These are phyloP conservation scores for Rhinichthys osculus DNA, from an alignment of 2,797 vertebrate species.

Conservation along the genomic window DNA sequence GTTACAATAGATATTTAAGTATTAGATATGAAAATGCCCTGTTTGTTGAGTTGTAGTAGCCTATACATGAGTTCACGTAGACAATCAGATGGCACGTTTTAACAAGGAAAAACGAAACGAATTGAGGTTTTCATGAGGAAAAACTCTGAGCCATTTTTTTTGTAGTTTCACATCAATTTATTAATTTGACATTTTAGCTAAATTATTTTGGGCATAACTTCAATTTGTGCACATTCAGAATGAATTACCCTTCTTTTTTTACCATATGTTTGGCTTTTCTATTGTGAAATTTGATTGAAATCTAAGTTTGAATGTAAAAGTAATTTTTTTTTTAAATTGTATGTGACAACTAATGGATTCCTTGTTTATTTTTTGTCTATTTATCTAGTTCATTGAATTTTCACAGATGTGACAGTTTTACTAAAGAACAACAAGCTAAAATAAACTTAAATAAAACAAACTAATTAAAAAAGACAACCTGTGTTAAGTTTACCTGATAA, in stretches of 20 bases:
- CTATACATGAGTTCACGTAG: neutral
- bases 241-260: neutral
- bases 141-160: neutral
- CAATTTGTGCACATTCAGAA: neutral
- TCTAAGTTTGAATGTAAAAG: neutral
- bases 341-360: neutral
- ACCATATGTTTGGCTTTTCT: neutral
- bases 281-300: neutral
- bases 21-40: conserved; percentile 14
- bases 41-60: neutral
- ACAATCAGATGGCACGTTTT: conserved; percentile 3
- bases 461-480: neutral
- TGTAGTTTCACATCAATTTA: neutral
- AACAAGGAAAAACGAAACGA: neutral
- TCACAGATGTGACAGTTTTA: conserved; percentile 10
- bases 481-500: conserved; percentile 27
- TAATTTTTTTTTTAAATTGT: neutral
- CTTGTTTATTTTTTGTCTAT: neutral
- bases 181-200: neutral
- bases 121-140: neutral
- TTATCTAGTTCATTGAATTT: neutral
- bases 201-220: neutral
- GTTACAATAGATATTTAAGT: neutral
- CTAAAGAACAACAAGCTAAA: neutral
- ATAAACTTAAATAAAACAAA: conserved; percentile 25